Evolutionary conservation across 2,113 vertebrate genomes (phyloP).

Genomic region (Hystrix brachyura): DNA sequence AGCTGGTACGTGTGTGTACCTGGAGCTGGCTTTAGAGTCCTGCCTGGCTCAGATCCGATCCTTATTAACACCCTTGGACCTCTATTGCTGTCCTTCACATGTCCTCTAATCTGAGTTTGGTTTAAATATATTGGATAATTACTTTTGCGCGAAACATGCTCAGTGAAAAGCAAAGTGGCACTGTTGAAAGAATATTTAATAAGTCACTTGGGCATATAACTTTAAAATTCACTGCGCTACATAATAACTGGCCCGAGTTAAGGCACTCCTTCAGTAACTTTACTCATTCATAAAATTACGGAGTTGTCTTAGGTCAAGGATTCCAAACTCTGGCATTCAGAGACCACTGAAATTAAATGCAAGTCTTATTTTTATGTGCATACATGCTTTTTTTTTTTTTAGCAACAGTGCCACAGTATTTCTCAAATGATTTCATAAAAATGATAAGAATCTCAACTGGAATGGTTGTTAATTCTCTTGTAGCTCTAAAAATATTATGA

Average conservation of each 20-base stretch:
- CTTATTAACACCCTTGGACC: neutral
- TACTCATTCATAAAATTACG: neutral
- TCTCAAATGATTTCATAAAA: neutral
- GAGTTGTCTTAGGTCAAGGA: neutral
- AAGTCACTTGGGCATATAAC: neutral
- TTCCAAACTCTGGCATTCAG: neutral
- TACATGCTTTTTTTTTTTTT: slow-evolving; percentile 37
- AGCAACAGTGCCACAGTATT: neutral
- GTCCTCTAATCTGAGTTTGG: neutral
- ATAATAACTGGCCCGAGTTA: neutral
- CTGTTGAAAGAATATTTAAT: neutral
- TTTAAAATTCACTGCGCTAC: neutral
- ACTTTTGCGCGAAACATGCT: neutral
- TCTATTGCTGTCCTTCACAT: too few species aligned
- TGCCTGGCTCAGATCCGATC: neutral
- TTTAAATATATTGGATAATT: neutral
- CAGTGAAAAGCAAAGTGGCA: neutral
- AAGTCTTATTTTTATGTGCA: neutral
- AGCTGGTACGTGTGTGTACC: neutral
- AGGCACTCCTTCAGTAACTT: neutral
- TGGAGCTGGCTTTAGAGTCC: neutral
- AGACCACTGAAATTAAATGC: neutral
- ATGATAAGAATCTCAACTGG: neutral
- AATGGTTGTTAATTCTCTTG: neutral
- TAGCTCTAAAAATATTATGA: neutral